Evolutionary conservation across 2,888 invertebrate genomes (phyloP).

Genomic region (Hypena proboscidalis): DNA sequence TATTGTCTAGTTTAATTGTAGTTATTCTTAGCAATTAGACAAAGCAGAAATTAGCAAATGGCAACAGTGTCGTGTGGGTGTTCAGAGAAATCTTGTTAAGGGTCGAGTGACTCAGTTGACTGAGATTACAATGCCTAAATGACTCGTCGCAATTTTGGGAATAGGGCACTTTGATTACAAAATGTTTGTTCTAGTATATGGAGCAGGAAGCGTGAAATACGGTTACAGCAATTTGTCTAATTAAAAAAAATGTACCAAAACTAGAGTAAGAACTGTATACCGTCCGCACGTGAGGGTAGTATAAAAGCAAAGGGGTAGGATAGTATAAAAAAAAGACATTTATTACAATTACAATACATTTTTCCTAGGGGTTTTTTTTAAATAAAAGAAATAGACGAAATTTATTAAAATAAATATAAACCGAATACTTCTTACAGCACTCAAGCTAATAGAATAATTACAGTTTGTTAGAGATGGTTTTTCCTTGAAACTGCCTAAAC

Average conservation of each 20-base stretch:
- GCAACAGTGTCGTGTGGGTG: constrained; percentile 37
- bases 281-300: no score
- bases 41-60: constrained; percentile 48
- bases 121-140: constrained; percentile 32
- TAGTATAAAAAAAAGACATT: no score
- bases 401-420: no score
- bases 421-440: no score
- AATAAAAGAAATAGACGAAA: no score
- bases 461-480: no score
- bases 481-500: no score
- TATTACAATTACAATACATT: no score
- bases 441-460: no score
- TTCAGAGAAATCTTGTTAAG: constrained; percentile 36
- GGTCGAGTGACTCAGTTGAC: constrained; percentile 37
- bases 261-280: neutral
- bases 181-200: constrained; percentile 6
- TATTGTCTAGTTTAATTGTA: constrained; percentile 22
- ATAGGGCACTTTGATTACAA: constrained; percentile 18
- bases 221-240: constrained; percentile 12
- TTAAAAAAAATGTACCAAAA: neutral
- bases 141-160: constrained; percentile 22
- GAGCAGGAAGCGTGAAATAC: constrained; percentile 13
- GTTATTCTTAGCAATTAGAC: constrained; percentile 48
- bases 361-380: no score
- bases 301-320: no score